A percentile compares a stretch with the other conserved stretches of the same genome.
Conservation (phyloP, 1,140 invertebrate species). For the Bombus cullumanus region DNA sequence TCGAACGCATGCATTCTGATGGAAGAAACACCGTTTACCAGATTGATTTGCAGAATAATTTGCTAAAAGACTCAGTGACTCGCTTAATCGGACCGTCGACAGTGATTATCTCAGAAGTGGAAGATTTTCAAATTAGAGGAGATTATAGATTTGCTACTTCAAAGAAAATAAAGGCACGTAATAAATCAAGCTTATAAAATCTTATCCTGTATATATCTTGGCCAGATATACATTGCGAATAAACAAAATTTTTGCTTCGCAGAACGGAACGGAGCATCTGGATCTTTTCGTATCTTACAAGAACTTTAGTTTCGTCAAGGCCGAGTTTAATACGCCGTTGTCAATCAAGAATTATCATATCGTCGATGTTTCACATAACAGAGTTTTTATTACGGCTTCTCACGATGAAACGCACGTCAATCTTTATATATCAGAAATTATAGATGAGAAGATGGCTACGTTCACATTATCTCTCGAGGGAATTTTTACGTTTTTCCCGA, state of each 20-base stretch:
- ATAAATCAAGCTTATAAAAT: neutral
- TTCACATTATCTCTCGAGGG: constrained; percentile 92
- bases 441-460: constrained; percentile 83
- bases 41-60: constrained; percentile 67
- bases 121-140: constrained; percentile 92
- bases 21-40: constrained; percentile 86
- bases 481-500: constrained; percentile 93
- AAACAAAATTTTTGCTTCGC: neutral
- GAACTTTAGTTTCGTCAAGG: constrained; percentile 87
- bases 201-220: neutral
- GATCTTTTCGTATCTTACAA: constrained; percentile 92
- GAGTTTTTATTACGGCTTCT: constrained; percentile 92
- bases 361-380: constrained; percentile 91
- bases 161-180: constrained; percentile 68
- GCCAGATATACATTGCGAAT: too few species aligned
- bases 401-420: constrained; percentile 89
- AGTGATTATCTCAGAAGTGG: constrained; percentile 82
- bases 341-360: constrained; percentile 90
- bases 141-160: constrained; percentile 94
- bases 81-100: neutral
- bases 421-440: constrained; percentile 89
- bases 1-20: constrained; percentile 87
- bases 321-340: constrained; percentile 89
- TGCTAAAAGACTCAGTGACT: neutral
- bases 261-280: constrained; percentile 78